These are phyloP conservation scores for Taphrorychus bicolor DNA, from an alignment of 2,888 invertebrate species.

Conservation along the genomic window DNA sequence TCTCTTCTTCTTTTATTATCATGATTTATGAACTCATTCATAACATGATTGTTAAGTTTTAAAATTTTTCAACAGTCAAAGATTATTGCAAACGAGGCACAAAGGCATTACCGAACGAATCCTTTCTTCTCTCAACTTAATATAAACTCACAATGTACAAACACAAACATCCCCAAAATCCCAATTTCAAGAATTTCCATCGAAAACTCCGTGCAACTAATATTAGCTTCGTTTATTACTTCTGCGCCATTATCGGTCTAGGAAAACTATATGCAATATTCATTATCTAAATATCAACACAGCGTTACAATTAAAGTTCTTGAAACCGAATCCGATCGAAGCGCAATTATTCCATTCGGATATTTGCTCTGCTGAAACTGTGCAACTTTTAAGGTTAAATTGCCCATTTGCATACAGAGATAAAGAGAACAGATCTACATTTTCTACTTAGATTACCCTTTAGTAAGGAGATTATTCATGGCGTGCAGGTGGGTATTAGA, in stretches of 20 bases:
- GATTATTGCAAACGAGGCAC: too few species aligned
- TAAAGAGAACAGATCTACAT: slow-evolving; percentile 15
- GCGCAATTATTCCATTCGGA: slow-evolving; percentile 6
- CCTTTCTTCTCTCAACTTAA: too few species aligned
- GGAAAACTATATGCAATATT: not conserved
- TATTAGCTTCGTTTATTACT: slow-evolving; percentile 2
- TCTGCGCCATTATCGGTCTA: not conserved
- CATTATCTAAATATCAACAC: slow-evolving; percentile 4
- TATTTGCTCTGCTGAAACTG: slow-evolving; percentile 17
- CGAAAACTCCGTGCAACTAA: not conserved
- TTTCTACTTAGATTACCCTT: slow-evolving; percentile 17
- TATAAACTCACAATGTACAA: too few species aligned
- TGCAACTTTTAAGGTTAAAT: slow-evolving; percentile 19
- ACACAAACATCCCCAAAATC: too few species aligned
- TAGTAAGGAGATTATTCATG: slow-evolving; percentile 11
- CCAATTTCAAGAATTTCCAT: not conserved
- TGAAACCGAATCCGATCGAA: slow-evolving; percentile 1
- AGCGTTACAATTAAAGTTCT: slow-evolving; percentile 4
- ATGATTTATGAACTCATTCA: too few species aligned
- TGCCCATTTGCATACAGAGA: slow-evolving; percentile 24
- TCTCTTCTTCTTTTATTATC: too few species aligned
- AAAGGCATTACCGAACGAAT: too few species aligned
- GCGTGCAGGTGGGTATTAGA: not conserved
- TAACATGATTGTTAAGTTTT: too few species aligned
- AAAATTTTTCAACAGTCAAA: too few species aligned